Conservation (phyloP, 2,888 invertebrate genomes). For the Sesamia inferens region DNA sequence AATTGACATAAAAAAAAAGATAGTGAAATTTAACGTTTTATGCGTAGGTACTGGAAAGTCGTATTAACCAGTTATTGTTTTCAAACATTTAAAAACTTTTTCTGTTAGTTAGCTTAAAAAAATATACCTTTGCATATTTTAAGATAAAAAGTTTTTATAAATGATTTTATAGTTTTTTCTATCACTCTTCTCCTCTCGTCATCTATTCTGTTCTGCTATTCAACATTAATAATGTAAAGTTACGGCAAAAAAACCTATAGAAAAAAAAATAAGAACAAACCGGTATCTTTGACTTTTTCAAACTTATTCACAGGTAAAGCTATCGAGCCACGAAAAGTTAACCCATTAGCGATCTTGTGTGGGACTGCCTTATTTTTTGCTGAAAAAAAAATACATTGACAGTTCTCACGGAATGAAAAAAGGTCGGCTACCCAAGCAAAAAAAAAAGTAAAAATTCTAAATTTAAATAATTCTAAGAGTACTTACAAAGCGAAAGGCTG, state of each 20-base stretch:
- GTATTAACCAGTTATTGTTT: background rate
- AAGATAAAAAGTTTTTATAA: background rate
- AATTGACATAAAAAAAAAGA: background rate
- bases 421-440: slow-evolving; percentile 60
- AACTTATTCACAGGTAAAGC: slow-evolving; percentile 43
- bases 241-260: background rate
- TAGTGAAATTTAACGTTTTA: background rate
- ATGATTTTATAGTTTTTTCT: slow-evolving; percentile 21
- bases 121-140: slow-evolving; percentile 1
- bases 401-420: slow-evolving; percentile 67
- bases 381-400: slow-evolving; percentile 46
- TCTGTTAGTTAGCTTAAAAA: no score
- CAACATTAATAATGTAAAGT: slow-evolving; percentile 3
- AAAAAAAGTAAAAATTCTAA: slow-evolving; percentile 45
- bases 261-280: background rate
- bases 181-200: background rate
- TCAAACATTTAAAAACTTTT: no score
- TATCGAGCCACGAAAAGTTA: slow-evolving; percentile 45
- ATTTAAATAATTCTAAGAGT: slow-evolving; percentile 56
- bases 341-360: slow-evolving; percentile 63
- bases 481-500: slow-evolving; percentile 45
- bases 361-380: slow-evolving; percentile 40
- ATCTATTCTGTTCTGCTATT: slow-evolving; percentile 11
- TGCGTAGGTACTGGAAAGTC: background rate
- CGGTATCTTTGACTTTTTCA: slow-evolving; percentile 16